Base-by-base conservation (phyloP, 92 coral and sea anemone species). In the Micromussa lordhowensis region DNA sequence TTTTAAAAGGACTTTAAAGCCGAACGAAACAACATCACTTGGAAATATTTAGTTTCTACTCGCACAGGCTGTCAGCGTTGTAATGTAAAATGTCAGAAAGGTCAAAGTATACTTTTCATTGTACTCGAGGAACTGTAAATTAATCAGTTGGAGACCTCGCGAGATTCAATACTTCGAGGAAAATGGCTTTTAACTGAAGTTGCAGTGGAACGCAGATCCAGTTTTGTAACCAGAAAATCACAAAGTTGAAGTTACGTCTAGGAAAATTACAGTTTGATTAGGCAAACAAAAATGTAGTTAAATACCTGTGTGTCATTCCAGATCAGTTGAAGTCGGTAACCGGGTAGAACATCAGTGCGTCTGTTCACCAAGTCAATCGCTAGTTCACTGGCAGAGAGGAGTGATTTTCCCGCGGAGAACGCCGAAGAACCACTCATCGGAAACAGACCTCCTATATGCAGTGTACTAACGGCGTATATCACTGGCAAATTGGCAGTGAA, bases 251-350 rank as follows among this genome's bases (percentile, higher is more conserved):
- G 40, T 69, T 69, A 21, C 24, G 1, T 32, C 21, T 24, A 24
- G 55, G 16, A 28, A 55, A 81, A 29, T 48, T 63, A 29, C 7
- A 40, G 22, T 77, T 21, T 59, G 24, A 17, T 29, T 48, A 72
- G 73, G 13, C 51, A 48, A 44, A 48, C 35, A 68, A 40, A 48
- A 66, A 82, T 71, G 79, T 66, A 48, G 61, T 35, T 71, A 83
- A 54, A 83, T 92, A 94, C 97, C 97, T 94, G 88, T 21, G 94
- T 92, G 85, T 94, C 95, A 58, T 90, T 90, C 91, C 90, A 88
- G 35, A 93, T 18, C 72, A 94, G 81, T 51, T 82, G 73, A 11
- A 94, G 87, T 54, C 71, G 71, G 74, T 94, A 94, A 24, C 84
- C 95, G 59, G 91, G 92, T 57, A 94, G 85, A 44, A 94, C 53